phyloP scores from a whole-genome alignment of 2,888 invertebrate species.

The Xestia sexstrigata region DNA sequence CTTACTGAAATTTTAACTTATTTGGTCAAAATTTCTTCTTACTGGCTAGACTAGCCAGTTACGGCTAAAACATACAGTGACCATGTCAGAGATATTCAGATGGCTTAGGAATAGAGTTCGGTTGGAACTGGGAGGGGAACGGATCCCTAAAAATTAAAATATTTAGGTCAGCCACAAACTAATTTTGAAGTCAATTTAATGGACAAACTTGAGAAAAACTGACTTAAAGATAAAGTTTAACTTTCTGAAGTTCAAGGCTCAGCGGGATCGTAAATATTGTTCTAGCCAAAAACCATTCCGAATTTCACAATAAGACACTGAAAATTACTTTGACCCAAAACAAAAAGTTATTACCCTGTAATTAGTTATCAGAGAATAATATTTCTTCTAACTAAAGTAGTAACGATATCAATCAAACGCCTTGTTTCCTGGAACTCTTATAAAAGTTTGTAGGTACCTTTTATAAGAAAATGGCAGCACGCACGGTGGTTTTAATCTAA shows the following conservation, averaged over 20 bases:
- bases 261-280: not conserved
- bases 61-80: not conserved
- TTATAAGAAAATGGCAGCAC: conserved; percentile 28
- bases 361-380: conserved; percentile 26
- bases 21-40: not conserved
- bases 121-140: not conserved
- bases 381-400: conserved; percentile 9
- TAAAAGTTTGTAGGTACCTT: conserved; percentile 18
- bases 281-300: not conserved
- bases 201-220: not conserved
- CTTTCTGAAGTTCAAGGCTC: not conserved
- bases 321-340: conserved; percentile 24
- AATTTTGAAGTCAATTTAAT: not conserved
- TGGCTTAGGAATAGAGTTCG: not conserved
- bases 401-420: conserved; percentile 49
- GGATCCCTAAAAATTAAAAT: not conserved
- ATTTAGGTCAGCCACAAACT: not conserved
- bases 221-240: not conserved
- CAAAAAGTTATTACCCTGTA: conserved; percentile 7
- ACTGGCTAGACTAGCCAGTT: not conserved
- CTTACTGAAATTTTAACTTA: not conserved
- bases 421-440: conserved; percentile 33
- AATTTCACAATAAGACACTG: conserved; percentile 12
- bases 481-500: conserved; percentile 31
- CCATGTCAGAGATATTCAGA: not conserved